Evolutionary conservation across 2,113 vertebrate genomes (phyloP).

Genomic region (Pelecanus crispus): DNA sequence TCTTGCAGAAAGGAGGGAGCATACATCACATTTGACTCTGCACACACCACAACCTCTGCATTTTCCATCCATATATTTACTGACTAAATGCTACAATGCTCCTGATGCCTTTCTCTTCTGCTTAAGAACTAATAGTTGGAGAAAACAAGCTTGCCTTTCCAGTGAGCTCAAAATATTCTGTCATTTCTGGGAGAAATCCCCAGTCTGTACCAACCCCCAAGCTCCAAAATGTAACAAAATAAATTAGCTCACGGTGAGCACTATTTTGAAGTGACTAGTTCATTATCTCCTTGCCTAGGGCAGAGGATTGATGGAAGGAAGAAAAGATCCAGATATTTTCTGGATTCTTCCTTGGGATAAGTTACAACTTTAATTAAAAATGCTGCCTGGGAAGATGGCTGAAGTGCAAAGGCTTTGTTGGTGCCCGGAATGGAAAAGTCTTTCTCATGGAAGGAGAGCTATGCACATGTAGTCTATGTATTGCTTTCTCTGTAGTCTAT

Average conservation of each 20-base stretch:
- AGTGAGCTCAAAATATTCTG: background rate
- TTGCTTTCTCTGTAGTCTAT: background rate
- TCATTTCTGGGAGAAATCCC: background rate
- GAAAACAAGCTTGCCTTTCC: background rate
- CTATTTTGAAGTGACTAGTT: background rate
- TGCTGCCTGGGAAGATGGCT: background rate
- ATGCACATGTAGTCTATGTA: background rate
- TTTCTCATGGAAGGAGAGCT: background rate
- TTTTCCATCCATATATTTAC: background rate
- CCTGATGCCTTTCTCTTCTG: background rate
- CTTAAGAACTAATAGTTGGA: background rate
- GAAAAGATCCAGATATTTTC: slow-evolving; percentile 4
- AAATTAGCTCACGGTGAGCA: background rate
- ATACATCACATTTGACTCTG: too few species aligned
- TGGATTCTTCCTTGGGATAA: slow-evolving; percentile 3
- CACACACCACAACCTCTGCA: background rate
- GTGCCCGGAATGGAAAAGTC: background rate
- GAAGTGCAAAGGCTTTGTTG: background rate
- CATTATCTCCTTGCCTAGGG: slow-evolving; percentile 8
- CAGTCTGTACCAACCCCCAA: background rate
- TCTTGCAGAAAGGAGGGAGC: background rate
- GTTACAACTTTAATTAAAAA: slow-evolving; percentile 31
- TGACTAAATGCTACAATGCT: background rate
- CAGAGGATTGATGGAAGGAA: background rate
- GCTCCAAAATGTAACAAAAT: background rate